phyloP scores from a whole-genome alignment of 2,797 vertebrate genomes.

The Manis crassicaudata region DNA sequence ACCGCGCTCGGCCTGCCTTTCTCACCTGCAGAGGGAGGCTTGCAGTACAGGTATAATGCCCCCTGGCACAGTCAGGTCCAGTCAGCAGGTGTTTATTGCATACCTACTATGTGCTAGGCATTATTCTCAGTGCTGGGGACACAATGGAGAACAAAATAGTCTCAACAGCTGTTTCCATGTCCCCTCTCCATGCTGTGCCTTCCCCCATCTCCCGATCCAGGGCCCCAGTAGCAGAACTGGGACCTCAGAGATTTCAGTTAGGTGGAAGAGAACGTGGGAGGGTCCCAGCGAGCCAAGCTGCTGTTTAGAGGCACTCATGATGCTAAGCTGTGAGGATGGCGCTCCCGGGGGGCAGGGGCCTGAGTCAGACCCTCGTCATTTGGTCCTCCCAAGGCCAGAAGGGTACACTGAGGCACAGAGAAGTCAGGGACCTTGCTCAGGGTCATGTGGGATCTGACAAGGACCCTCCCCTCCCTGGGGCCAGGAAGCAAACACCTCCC shows the following conservation, averaged over 20 bases:
- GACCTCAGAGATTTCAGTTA: not conserved
- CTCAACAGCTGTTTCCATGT: not conserved
- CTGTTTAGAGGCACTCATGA: not conserved
- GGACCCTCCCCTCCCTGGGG: not conserved
- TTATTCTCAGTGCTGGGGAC: accelerated
- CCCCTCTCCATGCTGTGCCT: accelerated
- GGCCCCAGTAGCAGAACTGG: not conserved
- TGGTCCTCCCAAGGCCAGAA: not conserved
- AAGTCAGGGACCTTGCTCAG: not conserved
- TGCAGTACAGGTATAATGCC: not conserved
- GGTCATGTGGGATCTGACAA: not conserved
- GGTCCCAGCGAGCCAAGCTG: no score
- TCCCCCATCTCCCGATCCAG: not conserved
- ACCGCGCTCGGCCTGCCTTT: not conserved
- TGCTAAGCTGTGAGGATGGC: not conserved
- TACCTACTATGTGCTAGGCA: not conserved
- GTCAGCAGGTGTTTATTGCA: no score
- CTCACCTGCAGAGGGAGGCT: not conserved
- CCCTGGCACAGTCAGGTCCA: not conserved
- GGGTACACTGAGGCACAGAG: not conserved
- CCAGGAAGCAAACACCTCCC: not conserved
- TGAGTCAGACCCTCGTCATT: not conserved
- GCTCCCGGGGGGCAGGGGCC: not conserved
- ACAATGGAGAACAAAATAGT: not conserved
- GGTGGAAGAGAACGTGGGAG: not conserved